Percentiles rank a stretch among this genome's conserved stretches.
phyloP scores from a whole-genome alignment of 2,113 vertebrate species.

The Lophochroa leadbeateri region DNA sequence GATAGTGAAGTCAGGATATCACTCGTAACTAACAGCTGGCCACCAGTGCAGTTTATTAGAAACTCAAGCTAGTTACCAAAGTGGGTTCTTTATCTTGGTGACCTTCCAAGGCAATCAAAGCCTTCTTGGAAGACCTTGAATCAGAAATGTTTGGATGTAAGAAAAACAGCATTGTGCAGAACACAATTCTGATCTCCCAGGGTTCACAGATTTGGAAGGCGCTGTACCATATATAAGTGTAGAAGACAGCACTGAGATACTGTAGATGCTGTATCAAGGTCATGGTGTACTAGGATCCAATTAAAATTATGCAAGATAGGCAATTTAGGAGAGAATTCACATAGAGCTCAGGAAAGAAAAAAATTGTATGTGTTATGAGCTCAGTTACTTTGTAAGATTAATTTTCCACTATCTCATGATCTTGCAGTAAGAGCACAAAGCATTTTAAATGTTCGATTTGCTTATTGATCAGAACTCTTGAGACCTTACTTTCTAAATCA shows the following conservation, averaged over 20 bases:
- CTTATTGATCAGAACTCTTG: not conserved
- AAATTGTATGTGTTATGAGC: not conserved
- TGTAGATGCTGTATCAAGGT: conserved; percentile 37
- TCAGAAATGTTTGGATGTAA: not conserved
- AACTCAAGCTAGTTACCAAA: not conserved
- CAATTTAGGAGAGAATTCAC: conserved; percentile 19
- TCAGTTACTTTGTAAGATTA: conserved; percentile 36
- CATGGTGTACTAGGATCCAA: conserved; percentile 7
- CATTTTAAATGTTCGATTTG: not conserved
- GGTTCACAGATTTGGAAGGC: conserved; percentile 24
- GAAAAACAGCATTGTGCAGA: not conserved
- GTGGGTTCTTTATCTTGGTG: conserved; percentile 12
- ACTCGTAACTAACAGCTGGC: not conserved
- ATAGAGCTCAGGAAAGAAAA: not conserved
- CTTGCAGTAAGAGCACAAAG: not conserved
- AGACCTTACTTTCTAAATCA: not conserved
- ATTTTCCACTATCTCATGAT: not conserved
- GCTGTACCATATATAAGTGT: not conserved
- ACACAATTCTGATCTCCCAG: not conserved
- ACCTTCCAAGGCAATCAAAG: conserved; percentile 18
- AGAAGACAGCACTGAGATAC: conserved; percentile 3
- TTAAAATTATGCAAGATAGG: conserved; percentile 49
- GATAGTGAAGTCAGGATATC: not conserved
- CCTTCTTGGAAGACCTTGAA: conserved; percentile 34
- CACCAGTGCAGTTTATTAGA: not conserved